phyloP scores from a whole-genome alignment of 2,113 vertebrate genomes.

The Narcine bancroftii region DNA sequence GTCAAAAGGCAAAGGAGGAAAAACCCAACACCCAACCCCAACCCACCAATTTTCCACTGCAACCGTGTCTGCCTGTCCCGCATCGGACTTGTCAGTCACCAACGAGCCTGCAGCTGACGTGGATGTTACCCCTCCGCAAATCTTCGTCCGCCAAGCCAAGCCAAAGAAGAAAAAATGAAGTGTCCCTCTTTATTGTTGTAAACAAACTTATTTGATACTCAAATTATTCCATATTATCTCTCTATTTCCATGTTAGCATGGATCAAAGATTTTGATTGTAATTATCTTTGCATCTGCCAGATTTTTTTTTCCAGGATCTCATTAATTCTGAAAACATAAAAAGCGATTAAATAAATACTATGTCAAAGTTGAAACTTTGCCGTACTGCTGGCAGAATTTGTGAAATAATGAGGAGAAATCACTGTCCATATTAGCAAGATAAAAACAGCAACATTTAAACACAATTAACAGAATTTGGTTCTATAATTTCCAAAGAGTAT shows the following conservation, averaged over 20 bases:
- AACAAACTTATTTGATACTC: conserved; percentile 12
- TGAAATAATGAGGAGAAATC: conserved; percentile 3
- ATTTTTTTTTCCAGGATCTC: conserved; percentile 7
- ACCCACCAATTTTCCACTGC: no score
- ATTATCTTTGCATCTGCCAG: neutral
- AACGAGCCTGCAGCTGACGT: no score
- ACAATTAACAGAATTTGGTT: neutral
- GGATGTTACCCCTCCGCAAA: no score
- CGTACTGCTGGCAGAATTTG: neutral
- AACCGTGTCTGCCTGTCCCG: no score
- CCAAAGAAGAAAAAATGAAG: no score
- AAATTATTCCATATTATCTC: conserved; percentile 4
- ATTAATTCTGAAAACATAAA: conserved; percentile 4
- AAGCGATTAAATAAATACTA: conserved; percentile 23
- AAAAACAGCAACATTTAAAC: neutral
- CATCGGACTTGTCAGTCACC: no score
- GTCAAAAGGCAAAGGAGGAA: no score
- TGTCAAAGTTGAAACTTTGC: conserved; percentile 21
- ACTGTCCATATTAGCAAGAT: neutral
- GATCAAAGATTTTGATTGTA: conserved; percentile 26
- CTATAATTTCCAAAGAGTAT: neutral
- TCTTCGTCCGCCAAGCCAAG: no score
- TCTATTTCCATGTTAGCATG: neutral
- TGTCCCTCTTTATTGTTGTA: neutral
- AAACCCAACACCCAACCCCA: no score